Evolutionary conservation across 2,113 vertebrate genomes (phyloP).

Genomic region (Myiopsitta monachus): DNA sequence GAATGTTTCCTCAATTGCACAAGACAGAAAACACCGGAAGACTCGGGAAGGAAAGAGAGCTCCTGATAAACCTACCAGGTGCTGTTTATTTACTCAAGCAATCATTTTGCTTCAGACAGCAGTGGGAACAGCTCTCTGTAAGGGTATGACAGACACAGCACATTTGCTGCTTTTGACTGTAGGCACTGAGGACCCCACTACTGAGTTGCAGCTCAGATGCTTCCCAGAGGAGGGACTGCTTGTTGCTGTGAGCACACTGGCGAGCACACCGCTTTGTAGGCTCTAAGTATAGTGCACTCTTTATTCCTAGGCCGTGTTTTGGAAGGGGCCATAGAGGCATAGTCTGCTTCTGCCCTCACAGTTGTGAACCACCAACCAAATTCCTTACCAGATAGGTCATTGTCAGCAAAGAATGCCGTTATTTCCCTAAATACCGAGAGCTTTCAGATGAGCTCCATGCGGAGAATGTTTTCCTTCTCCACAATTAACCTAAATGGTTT

Average conservation of each 20-base stretch:
- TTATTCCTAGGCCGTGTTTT: neutral
- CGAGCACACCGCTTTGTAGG: neutral
- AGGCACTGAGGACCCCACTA: accelerated
- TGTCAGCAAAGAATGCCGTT: accelerated
- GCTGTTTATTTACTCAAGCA: neutral
- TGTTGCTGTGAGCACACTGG: neutral
- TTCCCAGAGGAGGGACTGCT: neutral
- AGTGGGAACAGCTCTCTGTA: neutral
- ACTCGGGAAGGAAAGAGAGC: neutral
- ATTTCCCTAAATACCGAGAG: neutral
- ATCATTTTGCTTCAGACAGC: neutral
- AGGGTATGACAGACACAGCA: neutral
- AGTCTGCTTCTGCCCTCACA: neutral
- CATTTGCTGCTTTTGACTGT: neutral
- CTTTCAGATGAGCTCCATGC: neutral
- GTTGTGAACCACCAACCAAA: neutral
- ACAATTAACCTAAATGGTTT: neutral
- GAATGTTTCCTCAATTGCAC: neutral
- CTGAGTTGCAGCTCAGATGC: neutral
- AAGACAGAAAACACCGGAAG: neutral
- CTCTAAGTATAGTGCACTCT: neutral
- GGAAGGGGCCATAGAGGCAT: neutral
- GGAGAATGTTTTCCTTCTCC: neutral
- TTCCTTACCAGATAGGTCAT: neutral
- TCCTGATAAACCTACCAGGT: neutral